Conservation (phyloP, 1,140 invertebrate genomes). For the Drepana arcuata region DNA sequence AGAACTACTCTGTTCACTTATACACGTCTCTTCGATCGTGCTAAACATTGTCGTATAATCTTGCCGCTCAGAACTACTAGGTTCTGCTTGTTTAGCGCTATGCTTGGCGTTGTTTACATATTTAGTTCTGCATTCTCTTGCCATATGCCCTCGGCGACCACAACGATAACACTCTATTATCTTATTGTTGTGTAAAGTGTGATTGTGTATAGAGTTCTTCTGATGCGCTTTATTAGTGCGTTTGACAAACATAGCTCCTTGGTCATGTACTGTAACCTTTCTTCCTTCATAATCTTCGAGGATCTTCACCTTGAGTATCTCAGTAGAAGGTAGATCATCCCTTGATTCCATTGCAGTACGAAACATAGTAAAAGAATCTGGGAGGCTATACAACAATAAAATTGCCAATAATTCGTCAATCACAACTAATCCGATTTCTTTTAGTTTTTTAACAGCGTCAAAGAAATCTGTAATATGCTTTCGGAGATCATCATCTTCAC, state of each 20-base stretch:
- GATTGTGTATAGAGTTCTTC: conserved; percentile 1
- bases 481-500: conserved; percentile 18
- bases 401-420: conserved; percentile 24
- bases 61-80: not conserved
- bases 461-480: conserved; percentile 25
- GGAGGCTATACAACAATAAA: conserved; percentile 19
- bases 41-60: conserved; percentile 6
- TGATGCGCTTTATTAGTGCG: conserved; percentile 1
- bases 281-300: conserved; percentile 18
- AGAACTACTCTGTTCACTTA: conserved; percentile 7
- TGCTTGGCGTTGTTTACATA: conserved; percentile 10
- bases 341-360: conserved; percentile 23
- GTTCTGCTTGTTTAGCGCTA: conserved; percentile 11
- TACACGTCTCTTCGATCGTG: conserved; percentile 12
- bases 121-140: conserved; percentile 18
- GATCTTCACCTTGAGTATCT: conserved; percentile 19
- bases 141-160: conserved; percentile 18
- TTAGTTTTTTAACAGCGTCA: conserved; percentile 22
- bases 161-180: conserved; percentile 17
- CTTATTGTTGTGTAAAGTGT: conserved; percentile 6
- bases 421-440: conserved; percentile 24
- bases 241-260: conserved; percentile 10
- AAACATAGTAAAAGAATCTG: conserved; percentile 20
- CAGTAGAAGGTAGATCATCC: conserved; percentile 20
- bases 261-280: conserved; percentile 10